phyloP scores from a whole-genome alignment of 1,140 invertebrate species.

The Zaprionus gabonicus region DNA sequence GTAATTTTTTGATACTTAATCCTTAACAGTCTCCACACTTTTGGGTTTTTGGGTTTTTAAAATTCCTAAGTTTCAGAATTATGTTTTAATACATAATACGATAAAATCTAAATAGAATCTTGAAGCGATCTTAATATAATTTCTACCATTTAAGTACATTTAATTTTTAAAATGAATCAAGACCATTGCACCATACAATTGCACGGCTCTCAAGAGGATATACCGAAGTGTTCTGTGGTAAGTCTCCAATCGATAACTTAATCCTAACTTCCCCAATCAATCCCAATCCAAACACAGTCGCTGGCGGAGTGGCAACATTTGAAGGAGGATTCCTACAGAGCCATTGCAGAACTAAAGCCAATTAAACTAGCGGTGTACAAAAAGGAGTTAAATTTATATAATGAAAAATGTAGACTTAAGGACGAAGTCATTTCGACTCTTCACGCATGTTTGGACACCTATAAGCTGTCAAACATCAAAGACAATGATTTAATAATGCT shows the following conservation, averaged over 20 bases:
- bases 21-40: too few relatives aligned
- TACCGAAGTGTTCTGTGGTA: conserved; percentile 10
- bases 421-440: conserved; percentile 33
- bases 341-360: conserved; percentile 20
- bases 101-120: not conserved
- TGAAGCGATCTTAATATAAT: not conserved
- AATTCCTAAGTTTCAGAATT: not conserved
- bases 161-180: conserved; percentile 28
- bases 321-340: conserved; percentile 11
- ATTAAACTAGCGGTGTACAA: conserved; percentile 26
- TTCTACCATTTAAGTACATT: conserved; percentile 1
- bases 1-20: not conserved
- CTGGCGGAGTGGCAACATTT: conserved; percentile 22
- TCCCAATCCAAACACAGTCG: not conserved
- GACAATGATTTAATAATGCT: conserved; percentile 13
- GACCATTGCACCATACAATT: conserved; percentile 33
- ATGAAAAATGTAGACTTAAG: conserved; percentile 34
- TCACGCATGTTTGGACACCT: conserved; percentile 29
- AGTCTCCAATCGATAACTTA: not conserved
- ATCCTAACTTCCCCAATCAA: not conserved
- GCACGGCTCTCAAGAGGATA: conserved; percentile 19
- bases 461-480: conserved; percentile 22
- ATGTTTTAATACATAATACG: not conserved
- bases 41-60: not conserved
- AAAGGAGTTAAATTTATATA: conserved; percentile 32